These are phyloP conservation scores for Morone chrysops DNA, from an alignment of 2,113 vertebrate genomes.

Conservation along the genomic window DNA sequence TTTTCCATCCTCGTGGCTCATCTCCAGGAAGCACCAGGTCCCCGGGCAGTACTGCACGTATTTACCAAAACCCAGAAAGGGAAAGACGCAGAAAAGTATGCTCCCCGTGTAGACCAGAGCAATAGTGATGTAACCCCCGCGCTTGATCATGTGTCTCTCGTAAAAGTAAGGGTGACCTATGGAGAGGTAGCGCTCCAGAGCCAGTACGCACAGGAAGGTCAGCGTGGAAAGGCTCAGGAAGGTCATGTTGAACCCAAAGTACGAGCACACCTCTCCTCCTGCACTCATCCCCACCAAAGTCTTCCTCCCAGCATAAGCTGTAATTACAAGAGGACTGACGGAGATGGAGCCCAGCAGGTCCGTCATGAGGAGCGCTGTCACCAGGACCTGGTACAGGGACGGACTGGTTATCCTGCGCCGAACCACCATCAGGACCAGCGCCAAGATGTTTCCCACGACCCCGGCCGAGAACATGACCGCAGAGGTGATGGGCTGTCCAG, in stretches of 20 bases:
- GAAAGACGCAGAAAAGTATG: constrained; percentile 82
- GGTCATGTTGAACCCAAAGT: constrained; percentile 86
- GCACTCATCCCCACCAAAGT: constrained; percentile 51
- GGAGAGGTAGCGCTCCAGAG: constrained; percentile 88
- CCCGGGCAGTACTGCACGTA: constrained; percentile 88
- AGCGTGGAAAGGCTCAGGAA: constrained; percentile 86
- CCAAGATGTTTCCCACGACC: constrained; percentile 85
- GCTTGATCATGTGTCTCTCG: constrained; percentile 78
- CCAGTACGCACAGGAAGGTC: constrained; percentile 87
- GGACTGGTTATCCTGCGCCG: constrained; percentile 64
- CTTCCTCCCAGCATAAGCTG: constrained; percentile 76
- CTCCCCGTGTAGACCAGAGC: constrained; percentile 78
- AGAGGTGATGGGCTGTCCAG: constrained; percentile 71
- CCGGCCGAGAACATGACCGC: constrained; percentile 84
- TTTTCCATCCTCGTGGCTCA: constrained; percentile 21
- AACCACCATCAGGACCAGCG: constrained; percentile 78
- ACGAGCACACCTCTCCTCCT: constrained; percentile 60
- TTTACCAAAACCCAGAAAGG: constrained; percentile 75
- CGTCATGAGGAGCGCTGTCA: constrained; percentile 83
- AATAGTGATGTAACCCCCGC: constrained; percentile 73
- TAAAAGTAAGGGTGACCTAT: constrained; percentile 89
- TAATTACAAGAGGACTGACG: constrained; percentile 85
- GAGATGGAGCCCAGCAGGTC: constrained; percentile 86
- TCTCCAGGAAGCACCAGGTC: constrained; percentile 90
- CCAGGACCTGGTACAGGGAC: constrained; percentile 83